Evolutionary conservation across 30 jellyfish, hydroid and myxozoan species (phyloP).

Genomic region (Hydra vulgaris): DNA sequence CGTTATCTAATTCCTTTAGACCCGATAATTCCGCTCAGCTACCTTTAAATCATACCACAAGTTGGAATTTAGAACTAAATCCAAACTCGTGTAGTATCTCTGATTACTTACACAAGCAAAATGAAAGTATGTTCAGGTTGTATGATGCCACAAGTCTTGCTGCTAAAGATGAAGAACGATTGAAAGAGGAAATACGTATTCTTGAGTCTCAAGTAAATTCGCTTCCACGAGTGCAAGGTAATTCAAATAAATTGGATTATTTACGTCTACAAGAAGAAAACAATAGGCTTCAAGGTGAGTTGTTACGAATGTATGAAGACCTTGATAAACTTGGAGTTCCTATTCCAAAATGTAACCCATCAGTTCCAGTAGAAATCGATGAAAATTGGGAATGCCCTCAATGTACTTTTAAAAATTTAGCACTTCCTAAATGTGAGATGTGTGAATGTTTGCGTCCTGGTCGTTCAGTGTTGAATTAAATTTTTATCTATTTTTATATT

Average conservation of each 20-base stretch:
- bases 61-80: background rate
- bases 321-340: conserved; percentile 15
- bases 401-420: conserved; percentile 25
- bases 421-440: conserved; percentile 23
- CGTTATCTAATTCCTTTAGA: background rate
- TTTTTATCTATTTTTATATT: too few species aligned
- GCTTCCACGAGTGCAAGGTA: background rate
- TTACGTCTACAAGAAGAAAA: conserved; percentile 6
- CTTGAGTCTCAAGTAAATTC: conserved; percentile 6
- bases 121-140: background rate
- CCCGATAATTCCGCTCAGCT: background rate
- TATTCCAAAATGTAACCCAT: background rate
- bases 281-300: conserved; percentile 2
- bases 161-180: background rate
- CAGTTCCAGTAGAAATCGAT: background rate
- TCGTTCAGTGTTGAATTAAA: too few species aligned
- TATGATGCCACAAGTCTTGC: conserved; percentile 4
- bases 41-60: background rate
- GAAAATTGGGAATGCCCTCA: conserved; percentile 31
- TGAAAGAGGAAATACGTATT: background rate
- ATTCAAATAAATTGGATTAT: conserved; percentile 19
- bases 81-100: background rate
- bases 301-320: conserved; percentile 10
- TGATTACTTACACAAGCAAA: background rate
- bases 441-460: conserved; percentile 4